phyloP scores from a whole-genome alignment of 2,888 invertebrate species.

The Chymomyza caudatula region DNA sequence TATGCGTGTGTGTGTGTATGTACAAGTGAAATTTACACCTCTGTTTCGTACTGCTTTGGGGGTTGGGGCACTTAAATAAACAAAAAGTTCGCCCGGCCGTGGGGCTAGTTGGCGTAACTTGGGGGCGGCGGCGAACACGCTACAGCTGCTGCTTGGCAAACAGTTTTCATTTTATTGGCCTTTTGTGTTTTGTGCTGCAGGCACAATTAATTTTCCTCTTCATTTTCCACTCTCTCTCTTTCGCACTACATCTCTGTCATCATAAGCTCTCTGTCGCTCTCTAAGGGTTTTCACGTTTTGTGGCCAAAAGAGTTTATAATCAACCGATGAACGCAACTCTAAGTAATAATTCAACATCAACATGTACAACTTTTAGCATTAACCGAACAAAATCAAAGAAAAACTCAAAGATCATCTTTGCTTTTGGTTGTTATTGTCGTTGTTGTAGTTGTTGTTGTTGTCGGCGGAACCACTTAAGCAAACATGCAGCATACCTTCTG shows the following conservation, averaged over 20 bases:
- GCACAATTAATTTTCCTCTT: not conserved
- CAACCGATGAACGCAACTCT: not conserved
- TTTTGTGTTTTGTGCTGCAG: conserved; percentile 2
- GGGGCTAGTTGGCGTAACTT: not conserved
- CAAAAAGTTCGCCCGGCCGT: too few relatives aligned
- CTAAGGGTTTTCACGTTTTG: not conserved
- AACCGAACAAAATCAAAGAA: not conserved
- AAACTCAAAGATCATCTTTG: not conserved
- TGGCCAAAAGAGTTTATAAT: not conserved
- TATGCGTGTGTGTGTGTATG: not conserved
- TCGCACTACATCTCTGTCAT: too few relatives aligned
- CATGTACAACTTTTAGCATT: not conserved
- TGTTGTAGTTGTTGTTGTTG: not conserved
- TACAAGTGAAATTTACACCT: conserved; percentile 11
- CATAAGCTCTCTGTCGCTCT: not conserved
- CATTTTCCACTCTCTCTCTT: not conserved
- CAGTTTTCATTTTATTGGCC: conserved; percentile 7
- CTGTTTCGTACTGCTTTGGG: not conserved
- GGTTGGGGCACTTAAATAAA: not conserved
- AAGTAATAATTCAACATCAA: not conserved
- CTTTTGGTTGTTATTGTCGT: too few relatives aligned
- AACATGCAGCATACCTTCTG: not conserved
- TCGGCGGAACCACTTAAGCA: not conserved
- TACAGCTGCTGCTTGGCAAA: not conserved
- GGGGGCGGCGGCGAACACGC: not conserved